Conservation (phyloP, 2,888 invertebrate genomes). For the Folsomia candida region DNA sequence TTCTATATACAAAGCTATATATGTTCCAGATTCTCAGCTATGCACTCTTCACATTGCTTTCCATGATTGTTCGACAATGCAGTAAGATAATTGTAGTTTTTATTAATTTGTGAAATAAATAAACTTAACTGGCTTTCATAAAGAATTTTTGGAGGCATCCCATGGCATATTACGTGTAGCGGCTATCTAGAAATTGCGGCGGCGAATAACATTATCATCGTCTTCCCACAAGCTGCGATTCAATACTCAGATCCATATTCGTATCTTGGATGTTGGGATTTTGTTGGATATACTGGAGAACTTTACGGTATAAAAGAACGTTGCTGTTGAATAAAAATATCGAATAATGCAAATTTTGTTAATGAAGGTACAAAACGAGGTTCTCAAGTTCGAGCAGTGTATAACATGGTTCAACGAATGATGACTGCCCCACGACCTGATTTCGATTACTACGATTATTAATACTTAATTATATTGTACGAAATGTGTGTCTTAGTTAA, state of each 20-base stretch:
- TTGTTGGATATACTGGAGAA: slow-evolving; percentile 47
- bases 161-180: slow-evolving; percentile 45
- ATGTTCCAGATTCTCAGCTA: slow-evolving; percentile 18
- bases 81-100: too few relatives aligned
- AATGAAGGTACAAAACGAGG: slow-evolving; percentile 43
- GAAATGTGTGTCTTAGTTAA: neutral
- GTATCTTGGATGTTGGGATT: slow-evolving; percentile 47
- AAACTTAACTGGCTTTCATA: neutral
- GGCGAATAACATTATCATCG: slow-evolving; percentile 45
- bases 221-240: slow-evolving; percentile 44
- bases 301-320: slow-evolving; percentile 29
- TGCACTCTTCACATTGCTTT: slow-evolving; percentile 47
- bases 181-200: slow-evolving; percentile 48
- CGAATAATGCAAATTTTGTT: neutral
- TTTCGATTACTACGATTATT: slow-evolving; percentile 36
- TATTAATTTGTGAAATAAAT: neutral
- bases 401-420: slow-evolving; percentile 42
- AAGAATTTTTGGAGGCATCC: slow-evolving; percentile 44
- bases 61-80: slow-evolving; percentile 45
- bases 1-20: too few relatives aligned
- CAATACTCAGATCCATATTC: slow-evolving; percentile 44
- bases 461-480: neutral
- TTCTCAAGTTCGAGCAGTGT: slow-evolving; percentile 42
- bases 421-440: slow-evolving; percentile 30
- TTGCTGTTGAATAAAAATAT: neutral